Percentiles rank a stretch among this genome's conserved stretches.
Evolutionary conservation across 2,797 vertebrate species (phyloP).

Genomic region (Choloepus didactylus): DNA sequence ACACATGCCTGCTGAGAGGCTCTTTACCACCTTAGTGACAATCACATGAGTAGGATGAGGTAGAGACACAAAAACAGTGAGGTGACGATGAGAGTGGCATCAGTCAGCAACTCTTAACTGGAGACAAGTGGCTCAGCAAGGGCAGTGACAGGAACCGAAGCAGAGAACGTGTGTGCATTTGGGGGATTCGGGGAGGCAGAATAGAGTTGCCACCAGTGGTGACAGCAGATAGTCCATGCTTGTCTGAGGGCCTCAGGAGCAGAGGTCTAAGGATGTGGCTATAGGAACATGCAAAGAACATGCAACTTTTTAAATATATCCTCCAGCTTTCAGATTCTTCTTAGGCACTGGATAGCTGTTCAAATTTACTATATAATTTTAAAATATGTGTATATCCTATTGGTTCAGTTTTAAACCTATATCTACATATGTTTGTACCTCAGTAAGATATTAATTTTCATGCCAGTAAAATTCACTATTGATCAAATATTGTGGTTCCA

Average conservation of each 20-base stretch:
- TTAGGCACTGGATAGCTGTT: background rate
- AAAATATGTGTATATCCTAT: background rate
- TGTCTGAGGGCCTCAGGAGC: background rate
- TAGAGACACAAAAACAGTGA: too few species aligned
- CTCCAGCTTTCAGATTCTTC: background rate
- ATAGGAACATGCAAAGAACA: background rate
- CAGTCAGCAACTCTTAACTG: background rate
- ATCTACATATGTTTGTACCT: background rate
- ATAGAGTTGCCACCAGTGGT: background rate
- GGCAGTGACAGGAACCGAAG: background rate
- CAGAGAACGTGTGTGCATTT: background rate
- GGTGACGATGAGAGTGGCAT: background rate
- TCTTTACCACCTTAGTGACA: background rate
- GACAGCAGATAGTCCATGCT: background rate
- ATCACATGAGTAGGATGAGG: background rate
- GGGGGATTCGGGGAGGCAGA: background rate
- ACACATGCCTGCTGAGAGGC: background rate
- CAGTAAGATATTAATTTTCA: background rate
- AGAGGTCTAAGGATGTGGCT: background rate
- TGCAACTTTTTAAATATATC: background rate
- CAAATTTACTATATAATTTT: background rate
- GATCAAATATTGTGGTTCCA: background rate
- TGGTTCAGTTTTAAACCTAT: background rate
- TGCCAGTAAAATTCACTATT: background rate
- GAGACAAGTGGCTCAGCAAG: background rate